phyloP scores from a whole-genome alignment of 2,888 invertebrate species.

The Amphiduros pacificus region DNA sequence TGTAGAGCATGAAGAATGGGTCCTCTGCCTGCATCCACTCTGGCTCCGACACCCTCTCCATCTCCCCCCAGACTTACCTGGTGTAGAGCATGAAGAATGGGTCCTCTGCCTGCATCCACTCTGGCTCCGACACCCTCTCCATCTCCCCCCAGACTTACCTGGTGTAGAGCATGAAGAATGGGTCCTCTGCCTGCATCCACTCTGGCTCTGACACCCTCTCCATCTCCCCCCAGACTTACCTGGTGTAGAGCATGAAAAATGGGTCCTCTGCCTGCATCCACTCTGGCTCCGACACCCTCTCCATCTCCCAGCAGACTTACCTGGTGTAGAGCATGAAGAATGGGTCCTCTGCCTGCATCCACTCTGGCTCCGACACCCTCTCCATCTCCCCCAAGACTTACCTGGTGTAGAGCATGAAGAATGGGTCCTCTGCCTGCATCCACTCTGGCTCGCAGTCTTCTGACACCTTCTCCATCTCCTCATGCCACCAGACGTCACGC shows the following conservation, averaged over 20 bases:
- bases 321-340: slow-evolving; percentile 97
- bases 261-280: slow-evolving; percentile 98
- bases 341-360: slow-evolving; percentile 95
- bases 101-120: slow-evolving; percentile 95
- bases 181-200: slow-evolving; percentile 96
- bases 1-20: slow-evolving; percentile 96
- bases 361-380: too few species aligned
- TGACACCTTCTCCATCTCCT: slow-evolving; percentile 77
- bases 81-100: slow-evolving; percentile 98
- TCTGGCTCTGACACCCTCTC: too few species aligned
- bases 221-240: too few species aligned
- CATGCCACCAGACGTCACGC: slow-evolving; percentile 91
- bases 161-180: slow-evolving; percentile 96
- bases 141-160: too few species aligned
- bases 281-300: too few species aligned
- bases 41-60: too few species aligned
- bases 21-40: slow-evolving; percentile 97
- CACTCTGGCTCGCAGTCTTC: slow-evolving; percentile 88
- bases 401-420: slow-evolving; percentile 98
- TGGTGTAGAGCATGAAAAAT: slow-evolving; percentile 95
- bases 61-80: too few species aligned
- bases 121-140: too few species aligned
- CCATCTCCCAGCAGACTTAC: too few species aligned
- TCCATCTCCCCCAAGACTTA: too few species aligned
- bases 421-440: slow-evolving; percentile 93